These are phyloP conservation scores for Thysanoteuthis rhombus DNA, from an alignment of 2,888 invertebrate genomes.

Conservation along the genomic window DNA sequence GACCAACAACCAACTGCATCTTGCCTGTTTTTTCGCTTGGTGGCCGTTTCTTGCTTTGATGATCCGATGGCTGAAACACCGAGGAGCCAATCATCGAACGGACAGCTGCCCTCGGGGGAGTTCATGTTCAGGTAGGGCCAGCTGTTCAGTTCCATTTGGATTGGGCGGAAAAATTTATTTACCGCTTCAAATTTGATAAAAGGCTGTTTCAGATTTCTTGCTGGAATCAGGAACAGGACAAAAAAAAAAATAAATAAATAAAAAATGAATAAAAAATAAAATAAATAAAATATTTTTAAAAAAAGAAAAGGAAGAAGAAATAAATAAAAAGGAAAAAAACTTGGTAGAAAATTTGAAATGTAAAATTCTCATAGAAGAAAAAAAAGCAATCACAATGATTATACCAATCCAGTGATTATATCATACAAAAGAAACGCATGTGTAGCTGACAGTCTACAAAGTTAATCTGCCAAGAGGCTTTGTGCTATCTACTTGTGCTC, in stretches of 20 bases:
- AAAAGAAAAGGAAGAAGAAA: neutral
- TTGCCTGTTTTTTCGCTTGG: conserved; percentile 33
- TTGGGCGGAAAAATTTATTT: conserved; percentile 51
- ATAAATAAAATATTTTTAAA: no score
- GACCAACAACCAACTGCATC: conserved; percentile 12
- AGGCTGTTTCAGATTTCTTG: conserved; percentile 50
- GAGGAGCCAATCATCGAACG: conserved; percentile 53
- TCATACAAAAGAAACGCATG: no score
- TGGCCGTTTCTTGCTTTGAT: conserved; percentile 12
- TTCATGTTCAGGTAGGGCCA: conserved; percentile 57
- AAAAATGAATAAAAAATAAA: no score
- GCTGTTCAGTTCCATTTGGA: conserved; percentile 47
- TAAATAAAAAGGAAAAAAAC: neutral
- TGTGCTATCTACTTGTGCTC: no score
- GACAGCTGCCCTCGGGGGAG: conserved; percentile 56
- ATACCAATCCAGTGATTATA: no score
- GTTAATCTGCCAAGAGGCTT: no score
- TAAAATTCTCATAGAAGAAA: no score
- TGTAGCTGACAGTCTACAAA: no score
- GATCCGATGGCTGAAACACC: conserved; percentile 33
- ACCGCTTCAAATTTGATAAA: conserved; percentile 59
- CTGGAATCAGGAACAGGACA: conserved; percentile 38
- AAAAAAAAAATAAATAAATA: neutral
- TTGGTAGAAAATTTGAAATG: no score
- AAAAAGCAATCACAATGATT: no score